A percentile compares a stretch with the other conserved stretches of the same genome.
These are phyloP conservation scores for Eupithecia tripunctaria DNA, from an alignment of 2,888 invertebrate species.

Conservation along the genomic window DNA sequence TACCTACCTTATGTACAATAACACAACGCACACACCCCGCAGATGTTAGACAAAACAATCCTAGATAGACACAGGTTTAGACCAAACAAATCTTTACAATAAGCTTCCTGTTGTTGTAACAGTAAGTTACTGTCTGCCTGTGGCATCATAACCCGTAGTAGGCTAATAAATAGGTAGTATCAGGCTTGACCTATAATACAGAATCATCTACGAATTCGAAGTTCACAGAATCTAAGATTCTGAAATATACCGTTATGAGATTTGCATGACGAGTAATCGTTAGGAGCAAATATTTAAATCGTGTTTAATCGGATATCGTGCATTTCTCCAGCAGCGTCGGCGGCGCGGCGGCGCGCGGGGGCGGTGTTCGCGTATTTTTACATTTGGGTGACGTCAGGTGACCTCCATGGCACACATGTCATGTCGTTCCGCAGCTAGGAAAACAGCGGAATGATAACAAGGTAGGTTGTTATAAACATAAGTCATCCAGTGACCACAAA, in stretches of 20 bases:
- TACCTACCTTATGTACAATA: too few species aligned
- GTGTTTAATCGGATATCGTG: constrained; percentile 35
- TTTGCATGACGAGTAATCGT: not conserved
- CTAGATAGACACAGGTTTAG: not conserved
- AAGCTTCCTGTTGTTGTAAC: not conserved
- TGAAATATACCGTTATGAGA: constrained; percentile 1
- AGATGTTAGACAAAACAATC: constrained; percentile 3
- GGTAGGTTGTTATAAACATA: not conserved
- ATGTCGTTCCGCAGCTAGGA: constrained; percentile 50
- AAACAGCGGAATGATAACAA: constrained; percentile 38
- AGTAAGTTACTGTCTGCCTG: too few species aligned
- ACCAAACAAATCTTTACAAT: not conserved
- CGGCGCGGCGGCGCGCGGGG: constrained; percentile 48
- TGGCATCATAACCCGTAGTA: too few species aligned
- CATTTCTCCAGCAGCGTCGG: constrained; percentile 61
- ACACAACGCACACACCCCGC: not conserved
- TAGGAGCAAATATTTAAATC: too few species aligned
- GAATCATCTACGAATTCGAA: not conserved
- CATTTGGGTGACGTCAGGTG: constrained; percentile 66
- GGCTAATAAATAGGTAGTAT: too few species aligned
- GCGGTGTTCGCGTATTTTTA: constrained; percentile 69
- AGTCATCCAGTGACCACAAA: not conserved
- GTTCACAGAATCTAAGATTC: not conserved
- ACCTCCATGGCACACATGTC: constrained; percentile 53
- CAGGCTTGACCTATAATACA: not conserved